Conservation (phyloP, 2,888 invertebrate genomes). For the Aricia artaxerxes region DNA sequence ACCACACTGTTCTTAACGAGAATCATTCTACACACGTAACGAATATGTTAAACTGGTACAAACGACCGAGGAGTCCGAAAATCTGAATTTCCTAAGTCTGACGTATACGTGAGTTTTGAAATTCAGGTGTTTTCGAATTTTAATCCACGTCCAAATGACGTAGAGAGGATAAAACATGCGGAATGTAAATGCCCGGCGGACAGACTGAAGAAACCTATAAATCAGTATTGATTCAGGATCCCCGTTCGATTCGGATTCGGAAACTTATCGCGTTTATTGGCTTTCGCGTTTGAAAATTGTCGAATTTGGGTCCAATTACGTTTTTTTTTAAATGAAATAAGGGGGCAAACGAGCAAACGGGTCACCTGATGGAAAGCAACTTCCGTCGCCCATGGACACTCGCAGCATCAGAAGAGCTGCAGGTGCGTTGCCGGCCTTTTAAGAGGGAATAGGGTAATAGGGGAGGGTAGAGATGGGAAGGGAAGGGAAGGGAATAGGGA, state of each 20-base stretch:
- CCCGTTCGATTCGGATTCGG: not conserved
- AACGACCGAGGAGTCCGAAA: not conserved
- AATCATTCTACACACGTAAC: conserved; percentile 19
- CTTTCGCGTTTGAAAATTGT: not conserved
- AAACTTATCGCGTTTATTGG: not conserved
- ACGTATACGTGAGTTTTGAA: not conserved
- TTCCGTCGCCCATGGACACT: too few relatives aligned
- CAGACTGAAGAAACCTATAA: not conserved
- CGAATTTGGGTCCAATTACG: not conserved
- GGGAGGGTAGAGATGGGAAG: too few relatives aligned
- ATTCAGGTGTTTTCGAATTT: conserved; percentile 15
- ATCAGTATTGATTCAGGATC: not conserved
- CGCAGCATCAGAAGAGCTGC: too few relatives aligned
- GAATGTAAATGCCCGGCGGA: conserved; percentile 4
- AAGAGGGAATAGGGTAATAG: too few relatives aligned
- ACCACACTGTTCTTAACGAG: not conserved
- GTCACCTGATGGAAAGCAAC: too few relatives aligned
- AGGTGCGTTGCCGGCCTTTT: too few relatives aligned
- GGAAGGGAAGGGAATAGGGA: too few relatives aligned
- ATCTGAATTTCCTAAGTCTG: conserved; percentile 10
- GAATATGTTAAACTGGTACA: conserved; percentile 21
- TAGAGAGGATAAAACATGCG: conserved; percentile 15
- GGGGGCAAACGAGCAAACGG: too few relatives aligned
- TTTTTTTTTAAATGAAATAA: too few relatives aligned
- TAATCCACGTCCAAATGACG: not conserved